Base-by-base conservation (phyloP, 1,140 invertebrate species). In the Orchesella cincta region DNA sequence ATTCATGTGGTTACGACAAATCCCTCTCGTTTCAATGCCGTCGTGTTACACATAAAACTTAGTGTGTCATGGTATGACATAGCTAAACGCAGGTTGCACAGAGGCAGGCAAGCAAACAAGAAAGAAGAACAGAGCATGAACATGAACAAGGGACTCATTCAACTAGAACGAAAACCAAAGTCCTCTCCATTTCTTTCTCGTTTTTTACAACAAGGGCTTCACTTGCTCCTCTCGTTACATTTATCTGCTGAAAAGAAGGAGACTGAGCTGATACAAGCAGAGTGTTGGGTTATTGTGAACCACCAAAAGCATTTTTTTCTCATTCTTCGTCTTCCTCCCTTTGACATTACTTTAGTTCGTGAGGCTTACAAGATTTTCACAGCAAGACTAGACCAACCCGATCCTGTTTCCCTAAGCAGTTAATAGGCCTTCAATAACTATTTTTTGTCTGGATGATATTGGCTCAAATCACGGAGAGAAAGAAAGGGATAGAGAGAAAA, bases 1-100 rank as follows among this genome's bases (percentile, higher is more conserved):
- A 67, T 67, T 67, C 62, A 67, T 67, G 62, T 29, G 62, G 62
- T 67, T 67, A 33, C 8, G 31, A 29, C 28, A 67, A 67, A 23
- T 67, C 62, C 33, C 62, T 33, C 1, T n/a, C n/a, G 39, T 20
- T 46, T 46, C 39, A 8, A 46, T 20, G n/a, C n/a, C n/a, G n/a
- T n/a, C n/a, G n/a, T n/a, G n/a, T n/a, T n/a, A n/a, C n/a, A n/a
- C n/a, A n/a, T n/a, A n/a, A n/a, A n/a, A n/a, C n/a, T n/a, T n/a
- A n/a, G n/a, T n/a, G n/a, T n/a, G n/a, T n/a, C n/a, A n/a, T n/a
- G n/a, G 54, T 23, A 57, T 23, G 54, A 46, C 20, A 46, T 46
- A 8, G 39, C 20, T 46, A 20, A 46, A 46, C 39, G 8, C 39
- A 12, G 39, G 39, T 46, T n/a, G n/a, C 39, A 46, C 39, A 46